A percentile compares a stretch with the other conserved stretches of the same genome.
Evolutionary conservation across 92 coral and sea anemone species (phyloP).

Genomic region (Phenganax subtilis): DNA sequence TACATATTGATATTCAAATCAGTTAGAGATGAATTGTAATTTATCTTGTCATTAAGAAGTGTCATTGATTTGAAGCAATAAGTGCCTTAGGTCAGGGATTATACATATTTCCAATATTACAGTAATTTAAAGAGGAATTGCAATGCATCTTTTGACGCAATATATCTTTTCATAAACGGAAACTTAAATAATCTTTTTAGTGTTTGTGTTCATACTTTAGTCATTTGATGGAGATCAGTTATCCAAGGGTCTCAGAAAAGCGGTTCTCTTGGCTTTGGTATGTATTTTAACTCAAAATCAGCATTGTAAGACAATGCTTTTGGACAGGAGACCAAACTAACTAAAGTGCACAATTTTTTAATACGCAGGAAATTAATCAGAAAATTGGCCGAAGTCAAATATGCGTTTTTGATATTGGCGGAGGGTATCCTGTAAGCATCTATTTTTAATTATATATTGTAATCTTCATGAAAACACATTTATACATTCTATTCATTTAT

Average conservation of each 20-base stretch:
- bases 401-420: conserved; percentile 80
- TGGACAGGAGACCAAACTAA: no score
- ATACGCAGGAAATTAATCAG: conserved; percentile 59
- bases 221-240: conserved; percentile 62
- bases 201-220: conserved; percentile 42
- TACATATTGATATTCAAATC: no score
- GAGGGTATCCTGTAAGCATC: conserved; percentile 63
- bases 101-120: no score
- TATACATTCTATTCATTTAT: neutral
- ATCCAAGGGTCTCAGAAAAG: conserved; percentile 56
- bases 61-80: neutral
- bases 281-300: neutral
- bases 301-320: no score
- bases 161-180: neutral
- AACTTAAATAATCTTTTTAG: neutral
- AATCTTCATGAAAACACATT: neutral
- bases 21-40: no score
- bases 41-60: no score
- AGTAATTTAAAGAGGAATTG: no score
- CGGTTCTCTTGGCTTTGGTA: conserved; percentile 81
- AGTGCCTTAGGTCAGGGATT: neutral
- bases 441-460: neutral
- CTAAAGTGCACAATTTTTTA: no score
- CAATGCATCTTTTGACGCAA: no score
- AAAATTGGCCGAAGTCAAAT: conserved; percentile 65